Conservation (phyloP, 2,113 vertebrate species). For the Riparia riparia region DNA sequence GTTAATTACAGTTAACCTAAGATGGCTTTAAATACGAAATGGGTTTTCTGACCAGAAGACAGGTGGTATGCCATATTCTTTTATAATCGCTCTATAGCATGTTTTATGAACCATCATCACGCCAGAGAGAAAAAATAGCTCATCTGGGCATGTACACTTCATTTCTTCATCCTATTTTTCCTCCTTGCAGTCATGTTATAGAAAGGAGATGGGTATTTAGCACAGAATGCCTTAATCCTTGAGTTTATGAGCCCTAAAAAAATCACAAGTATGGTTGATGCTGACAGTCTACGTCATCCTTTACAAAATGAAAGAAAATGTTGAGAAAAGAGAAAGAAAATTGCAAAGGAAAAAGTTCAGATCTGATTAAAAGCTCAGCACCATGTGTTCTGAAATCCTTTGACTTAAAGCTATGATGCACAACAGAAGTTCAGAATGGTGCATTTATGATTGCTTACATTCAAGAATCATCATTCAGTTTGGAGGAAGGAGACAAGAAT, state of each 20-base stretch:
- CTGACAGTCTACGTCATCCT: neutral
- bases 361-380: conserved; percentile 3
- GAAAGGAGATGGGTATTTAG: neutral
- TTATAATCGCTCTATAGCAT: conserved; percentile 44
- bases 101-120: conserved; percentile 52
- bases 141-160: conserved; percentile 15
- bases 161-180: conserved; percentile 41
- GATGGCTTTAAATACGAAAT: conserved; percentile 17
- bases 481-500: neutral
- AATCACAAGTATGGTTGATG: neutral
- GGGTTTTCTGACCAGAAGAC: conserved; percentile 41
- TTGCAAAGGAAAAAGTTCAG: conserved; percentile 12
- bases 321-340: conserved; percentile 2
- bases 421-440: neutral
- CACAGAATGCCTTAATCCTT: conserved; percentile 13
- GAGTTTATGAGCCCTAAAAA: conserved; percentile 43
- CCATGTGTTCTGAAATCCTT: conserved; percentile 20
- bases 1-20: conserved; percentile 42
- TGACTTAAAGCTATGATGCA: conserved; percentile 4
- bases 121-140: conserved; percentile 4
- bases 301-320: conserved; percentile 19
- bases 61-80: conserved; percentile 47
- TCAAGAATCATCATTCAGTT: neutral
- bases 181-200: neutral
- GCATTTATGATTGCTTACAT: conserved; percentile 13